phyloP scores from a whole-genome alignment of 1,140 invertebrate genomes.

The Leptinotarsa texana region DNA sequence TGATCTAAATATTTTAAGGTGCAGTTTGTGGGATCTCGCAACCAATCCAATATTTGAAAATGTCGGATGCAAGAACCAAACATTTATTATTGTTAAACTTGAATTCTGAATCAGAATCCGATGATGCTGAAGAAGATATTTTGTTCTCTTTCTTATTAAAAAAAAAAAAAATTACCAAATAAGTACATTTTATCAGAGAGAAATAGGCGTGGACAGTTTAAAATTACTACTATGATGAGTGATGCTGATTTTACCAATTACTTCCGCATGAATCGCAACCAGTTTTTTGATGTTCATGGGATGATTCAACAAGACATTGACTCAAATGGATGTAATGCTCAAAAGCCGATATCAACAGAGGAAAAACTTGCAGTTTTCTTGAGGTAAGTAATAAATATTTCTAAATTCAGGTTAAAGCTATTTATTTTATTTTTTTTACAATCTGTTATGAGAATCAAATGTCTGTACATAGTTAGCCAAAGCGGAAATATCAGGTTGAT shows the following conservation, averaged over 20 bases:
- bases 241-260: slow-evolving; percentile 28
- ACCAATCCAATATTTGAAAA: not conserved
- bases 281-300: too few relatives aligned
- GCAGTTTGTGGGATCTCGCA: too few relatives aligned
- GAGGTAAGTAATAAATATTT: not conserved
- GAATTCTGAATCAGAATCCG: slow-evolving; percentile 20
- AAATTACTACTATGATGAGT: slow-evolving; percentile 26
- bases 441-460: slow-evolving; percentile 19
- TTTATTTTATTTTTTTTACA: slow-evolving; percentile 13
- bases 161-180: slow-evolving; percentile 23
- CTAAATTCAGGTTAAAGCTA: slow-evolving; percentile 7
- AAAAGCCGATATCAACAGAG: too few relatives aligned
- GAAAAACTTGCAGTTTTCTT: too few relatives aligned
- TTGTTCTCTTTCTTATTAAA: slow-evolving; percentile 15
- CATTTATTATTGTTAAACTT: slow-evolving; percentile 24
- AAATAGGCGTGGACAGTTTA: slow-evolving; percentile 21
- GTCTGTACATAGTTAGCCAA: slow-evolving; percentile 12
- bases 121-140: slow-evolving; percentile 26
- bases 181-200: slow-evolving; percentile 22
- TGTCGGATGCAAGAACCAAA: slow-evolving; percentile 19
- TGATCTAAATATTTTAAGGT: too few relatives aligned
- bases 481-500: slow-evolving; percentile 19
- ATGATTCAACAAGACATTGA: too few relatives aligned
- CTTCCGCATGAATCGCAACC: not conserved
- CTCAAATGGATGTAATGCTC: too few relatives aligned